Percentiles rank a stretch among this genome's conserved stretches.
phyloP scores from a whole-genome alignment of 1,140 invertebrate genomes.

The Ephestia elutella region DNA sequence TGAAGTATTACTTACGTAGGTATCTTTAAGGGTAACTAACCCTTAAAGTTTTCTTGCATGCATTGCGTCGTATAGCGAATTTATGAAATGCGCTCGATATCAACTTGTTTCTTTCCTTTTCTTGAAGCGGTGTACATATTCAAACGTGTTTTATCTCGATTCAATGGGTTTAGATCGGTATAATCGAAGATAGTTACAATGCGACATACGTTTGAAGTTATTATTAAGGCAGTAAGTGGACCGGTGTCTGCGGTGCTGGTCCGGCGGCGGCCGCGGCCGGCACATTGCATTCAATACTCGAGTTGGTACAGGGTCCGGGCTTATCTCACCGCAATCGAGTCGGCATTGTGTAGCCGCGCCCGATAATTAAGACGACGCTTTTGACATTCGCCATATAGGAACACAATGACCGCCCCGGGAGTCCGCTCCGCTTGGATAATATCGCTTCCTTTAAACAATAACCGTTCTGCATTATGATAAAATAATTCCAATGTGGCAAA shows the following conservation, averaged over 20 bases:
- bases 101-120: slow-evolving; percentile 37
- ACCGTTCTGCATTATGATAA: slow-evolving; percentile 68
- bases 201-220: slow-evolving; percentile 70
- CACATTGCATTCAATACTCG: slow-evolving; percentile 60
- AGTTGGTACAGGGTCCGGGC: slow-evolving; percentile 52
- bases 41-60: background rate
- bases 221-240: slow-evolving; percentile 66
- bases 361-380: slow-evolving; percentile 74
- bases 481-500: slow-evolving; percentile 55
- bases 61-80: slow-evolving; percentile 20
- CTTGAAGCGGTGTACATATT: slow-evolving; percentile 37
- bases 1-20: slow-evolving; percentile 10
- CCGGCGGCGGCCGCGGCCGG: slow-evolving; percentile 27
- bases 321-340: slow-evolving; percentile 71
- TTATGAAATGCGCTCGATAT: slow-evolving; percentile 18
- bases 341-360: slow-evolving; percentile 67
- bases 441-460: slow-evolving; percentile 69
- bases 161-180: slow-evolving; percentile 65
- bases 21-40: slow-evolving; percentile 10
- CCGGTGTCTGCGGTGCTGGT: slow-evolving; percentile 38
- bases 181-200: slow-evolving; percentile 65
- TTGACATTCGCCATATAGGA: slow-evolving; percentile 74
- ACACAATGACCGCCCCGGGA: slow-evolving; percentile 71
- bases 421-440: slow-evolving; percentile 54
- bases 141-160: slow-evolving; percentile 57